A percentile compares a stretch with the other conserved stretches of the same genome.
Evolutionary conservation across 2,888 invertebrate species (phyloP).

Genomic region (Muschampia plurimacula): DNA sequence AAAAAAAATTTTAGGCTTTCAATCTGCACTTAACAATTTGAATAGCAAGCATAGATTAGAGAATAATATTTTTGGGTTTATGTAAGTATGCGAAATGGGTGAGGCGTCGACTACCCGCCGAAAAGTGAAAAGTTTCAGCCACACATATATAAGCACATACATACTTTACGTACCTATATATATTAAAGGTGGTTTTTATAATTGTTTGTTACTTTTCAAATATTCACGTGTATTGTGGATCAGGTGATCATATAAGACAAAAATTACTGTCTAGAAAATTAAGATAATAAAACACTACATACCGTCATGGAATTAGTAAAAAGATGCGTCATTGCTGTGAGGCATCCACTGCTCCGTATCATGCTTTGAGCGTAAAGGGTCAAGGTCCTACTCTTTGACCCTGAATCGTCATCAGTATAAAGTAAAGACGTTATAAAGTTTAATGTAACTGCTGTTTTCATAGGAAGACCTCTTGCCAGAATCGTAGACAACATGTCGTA

Average conservation of each 20-base stretch:
- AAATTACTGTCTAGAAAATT: too few relatives aligned
- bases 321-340: constrained; percentile 63
- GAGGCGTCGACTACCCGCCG: too few relatives aligned
- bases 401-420: constrained; percentile 52
- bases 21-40: neutral
- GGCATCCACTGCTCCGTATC: constrained; percentile 70
- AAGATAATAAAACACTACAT: too few relatives aligned
- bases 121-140: too few relatives aligned
- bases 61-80: too few relatives aligned
- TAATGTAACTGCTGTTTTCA: constrained; percentile 57
- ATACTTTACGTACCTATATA: too few relatives aligned
- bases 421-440: constrained; percentile 67
- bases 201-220: too few relatives aligned
- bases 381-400: constrained; percentile 50
- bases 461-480: constrained; percentile 55
- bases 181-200: too few relatives aligned
- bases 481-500: constrained; percentile 62
- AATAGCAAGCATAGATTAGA: too few relatives aligned
- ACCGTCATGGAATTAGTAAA: constrained; percentile 69
- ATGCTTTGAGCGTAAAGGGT: constrained; percentile 62
- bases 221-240: too few relatives aligned
- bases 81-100: too few relatives aligned
- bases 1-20: neutral
- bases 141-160: too few relatives aligned
- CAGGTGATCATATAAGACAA: neutral